phyloP scores from a whole-genome alignment of 2,888 invertebrate genomes.

The Cosmia trapezina region DNA sequence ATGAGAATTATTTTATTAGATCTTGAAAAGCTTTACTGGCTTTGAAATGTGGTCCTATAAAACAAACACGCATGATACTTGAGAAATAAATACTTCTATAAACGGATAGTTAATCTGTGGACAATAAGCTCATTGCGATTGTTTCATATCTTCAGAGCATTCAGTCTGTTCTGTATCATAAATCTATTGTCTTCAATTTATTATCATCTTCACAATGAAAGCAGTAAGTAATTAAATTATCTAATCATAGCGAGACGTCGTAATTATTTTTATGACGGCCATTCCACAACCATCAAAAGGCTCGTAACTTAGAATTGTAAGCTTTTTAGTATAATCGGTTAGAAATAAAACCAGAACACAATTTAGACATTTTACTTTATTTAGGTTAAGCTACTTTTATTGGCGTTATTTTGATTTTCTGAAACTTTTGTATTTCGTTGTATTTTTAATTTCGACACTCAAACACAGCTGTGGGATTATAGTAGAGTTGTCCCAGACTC shows the following conservation, averaged over 20 bases:
- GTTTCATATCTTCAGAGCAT: slow-evolving; percentile 27
- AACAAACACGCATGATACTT: slow-evolving; percentile 23
- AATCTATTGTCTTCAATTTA: slow-evolving; percentile 61
- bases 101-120: slow-evolving; percentile 18
- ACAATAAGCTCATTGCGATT: slow-evolving; percentile 47
- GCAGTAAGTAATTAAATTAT: slow-evolving; percentile 61
- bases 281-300: slow-evolving; percentile 52
- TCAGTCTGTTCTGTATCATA: slow-evolving; percentile 47
- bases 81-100: slow-evolving; percentile 21
- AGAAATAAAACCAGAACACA: slow-evolving; percentile 49
- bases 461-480: slow-evolving; percentile 19
- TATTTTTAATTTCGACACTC: slow-evolving; percentile 17
- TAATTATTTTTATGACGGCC: slow-evolving; percentile 59
- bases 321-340: slow-evolving; percentile 59
- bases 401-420: background rate
- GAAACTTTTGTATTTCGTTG: background rate
- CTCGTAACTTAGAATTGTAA: slow-evolving; percentile 54
- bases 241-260: slow-evolving; percentile 55
- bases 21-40: background rate
- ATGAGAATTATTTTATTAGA: slow-evolving; percentile 4
- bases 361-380: slow-evolving; percentile 39
- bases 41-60: background rate
- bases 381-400: slow-evolving; percentile 23
- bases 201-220: slow-evolving; percentile 44
- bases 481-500: slow-evolving; percentile 40